Conservation (phyloP, 23 tunicate genomes). For the Pegea sp. region DNA sequence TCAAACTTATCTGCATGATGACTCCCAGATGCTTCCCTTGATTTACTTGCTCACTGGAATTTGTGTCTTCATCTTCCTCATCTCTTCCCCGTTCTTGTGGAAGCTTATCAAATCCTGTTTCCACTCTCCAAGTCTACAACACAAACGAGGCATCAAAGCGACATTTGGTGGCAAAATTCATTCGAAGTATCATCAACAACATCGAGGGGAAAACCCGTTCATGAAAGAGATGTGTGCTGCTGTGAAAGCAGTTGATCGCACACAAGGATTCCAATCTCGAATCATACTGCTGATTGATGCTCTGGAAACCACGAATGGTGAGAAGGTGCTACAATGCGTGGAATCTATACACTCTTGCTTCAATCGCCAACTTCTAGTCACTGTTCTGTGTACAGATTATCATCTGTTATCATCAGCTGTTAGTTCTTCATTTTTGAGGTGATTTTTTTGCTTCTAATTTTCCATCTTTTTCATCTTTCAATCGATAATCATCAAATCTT, state of each 20-base stretch:
- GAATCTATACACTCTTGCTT: slow-evolving; percentile 28
- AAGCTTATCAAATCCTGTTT: background rate
- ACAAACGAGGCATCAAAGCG: background rate
- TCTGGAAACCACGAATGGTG: slow-evolving; percentile 31
- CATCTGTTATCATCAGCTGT: slow-evolving; percentile 10
- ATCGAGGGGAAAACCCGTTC: background rate
- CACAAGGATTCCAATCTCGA: slow-evolving; percentile 3
- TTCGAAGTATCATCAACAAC: background rate
- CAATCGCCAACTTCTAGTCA: slow-evolving; percentile 31
- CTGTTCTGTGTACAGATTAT: slow-evolving; percentile 23
- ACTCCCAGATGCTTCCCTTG: background rate
- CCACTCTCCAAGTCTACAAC: background rate
- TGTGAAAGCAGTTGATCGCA: background rate
- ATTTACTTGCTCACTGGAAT: background rate
- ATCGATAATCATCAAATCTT: too few species aligned
- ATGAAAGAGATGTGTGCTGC: background rate
- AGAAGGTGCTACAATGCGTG: slow-evolving; percentile 18
- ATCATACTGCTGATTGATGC: slow-evolving; percentile 50
- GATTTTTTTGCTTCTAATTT: too few species aligned
- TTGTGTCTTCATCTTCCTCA: background rate
- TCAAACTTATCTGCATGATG: background rate
- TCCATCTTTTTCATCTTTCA: too few species aligned
- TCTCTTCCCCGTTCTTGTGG: background rate
- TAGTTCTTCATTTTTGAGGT: background rate
- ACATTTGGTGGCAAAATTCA: background rate